Percentiles rank a stretch among this genome's conserved stretches.
These are phyloP conservation scores for Caenorhabditis sulstoni DNA, from an alignment of 2,888 invertebrate species.

Conservation along the genomic window DNA sequence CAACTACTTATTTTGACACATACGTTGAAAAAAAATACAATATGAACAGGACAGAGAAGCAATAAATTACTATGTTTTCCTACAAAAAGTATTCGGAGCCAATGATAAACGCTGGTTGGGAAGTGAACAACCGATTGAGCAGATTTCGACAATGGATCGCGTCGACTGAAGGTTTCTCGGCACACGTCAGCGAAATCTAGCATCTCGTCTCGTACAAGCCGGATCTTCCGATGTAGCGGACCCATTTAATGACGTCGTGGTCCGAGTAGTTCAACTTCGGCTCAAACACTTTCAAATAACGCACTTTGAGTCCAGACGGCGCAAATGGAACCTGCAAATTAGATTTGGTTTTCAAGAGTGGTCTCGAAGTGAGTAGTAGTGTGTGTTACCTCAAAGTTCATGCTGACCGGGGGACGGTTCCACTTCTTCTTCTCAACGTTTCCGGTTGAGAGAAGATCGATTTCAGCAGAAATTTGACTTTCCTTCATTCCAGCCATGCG, in stretches of 20 bases:
- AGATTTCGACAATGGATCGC: too few relatives aligned
- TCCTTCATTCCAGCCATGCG: slow-evolving; percentile 92
- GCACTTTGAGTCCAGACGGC: slow-evolving; percentile 99
- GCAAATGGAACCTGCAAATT: slow-evolving; percentile 92
- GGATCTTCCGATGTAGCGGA: slow-evolving; percentile 98
- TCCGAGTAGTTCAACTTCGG: slow-evolving; percentile 99
- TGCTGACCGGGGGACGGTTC: slow-evolving; percentile 99
- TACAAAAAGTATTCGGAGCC: too few relatives aligned
- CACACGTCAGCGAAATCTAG: slow-evolving; percentile 83
- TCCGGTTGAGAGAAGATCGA: slow-evolving; percentile 96
- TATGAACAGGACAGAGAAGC: not conserved
- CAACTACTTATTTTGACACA: too few relatives aligned
- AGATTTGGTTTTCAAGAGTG: slow-evolving; percentile 6
- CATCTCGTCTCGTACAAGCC: slow-evolving; percentile 99
- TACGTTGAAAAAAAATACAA: not conserved
- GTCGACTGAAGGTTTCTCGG: not conserved
- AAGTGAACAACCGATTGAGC: too few relatives aligned
- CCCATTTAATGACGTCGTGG: slow-evolving; percentile 99
- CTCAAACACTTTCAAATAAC: slow-evolving; percentile 99
- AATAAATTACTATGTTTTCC: too few relatives aligned
- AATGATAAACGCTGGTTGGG: too few relatives aligned
- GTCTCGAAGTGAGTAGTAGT: not conserved
- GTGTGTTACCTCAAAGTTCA: slow-evolving; percentile 96
- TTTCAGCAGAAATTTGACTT: slow-evolving; percentile 98
- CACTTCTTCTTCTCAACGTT: slow-evolving; percentile 91